These are phyloP conservation scores for Brachyalestes nurse DNA, from an alignment of 2,797 vertebrate species.

Conservation along the genomic window DNA sequence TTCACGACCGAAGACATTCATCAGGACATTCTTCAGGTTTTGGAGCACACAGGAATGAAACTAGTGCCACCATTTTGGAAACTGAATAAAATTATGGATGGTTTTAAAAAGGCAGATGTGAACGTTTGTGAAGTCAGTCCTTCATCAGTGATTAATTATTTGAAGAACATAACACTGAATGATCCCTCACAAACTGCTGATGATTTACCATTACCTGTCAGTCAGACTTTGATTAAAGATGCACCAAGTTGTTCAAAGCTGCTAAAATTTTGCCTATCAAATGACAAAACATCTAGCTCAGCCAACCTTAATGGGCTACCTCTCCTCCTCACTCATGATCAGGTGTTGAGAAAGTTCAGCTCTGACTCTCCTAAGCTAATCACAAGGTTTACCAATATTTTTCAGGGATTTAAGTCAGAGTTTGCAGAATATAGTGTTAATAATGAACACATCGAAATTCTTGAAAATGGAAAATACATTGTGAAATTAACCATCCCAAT, in stretches of 20 bases:
- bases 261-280: conserved; percentile 69
- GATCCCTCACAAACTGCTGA: conserved; percentile 63
- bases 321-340: conserved; percentile 76
- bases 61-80: conserved; percentile 60
- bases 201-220: conserved; percentile 69
- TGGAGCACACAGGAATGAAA: conserved; percentile 73
- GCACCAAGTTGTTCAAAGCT: conserved; percentile 62
- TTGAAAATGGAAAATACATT: conserved; percentile 59
- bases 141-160: conserved; percentile 62
- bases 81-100: conserved; percentile 45
- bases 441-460: fast-evolving
- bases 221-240: conserved; percentile 69
- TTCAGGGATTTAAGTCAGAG: conserved; percentile 52
- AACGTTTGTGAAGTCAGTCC: conserved; percentile 61
- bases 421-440: conserved; percentile 68
- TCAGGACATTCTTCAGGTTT: conserved; percentile 24
- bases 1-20: not conserved
- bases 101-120: conserved; percentile 66
- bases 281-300: not conserved
- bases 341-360: conserved; percentile 69
- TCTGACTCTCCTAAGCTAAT: conserved; percentile 63
- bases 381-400: conserved; percentile 61
- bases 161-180: conserved; percentile 69
- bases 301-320: conserved; percentile 64
- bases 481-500: conserved; percentile 60